A percentile compares a stretch with the other conserved stretches of the same genome.
phyloP scores from a whole-genome alignment of 2,888 invertebrate species.

The Branchipolynoe longqiensis region DNA sequence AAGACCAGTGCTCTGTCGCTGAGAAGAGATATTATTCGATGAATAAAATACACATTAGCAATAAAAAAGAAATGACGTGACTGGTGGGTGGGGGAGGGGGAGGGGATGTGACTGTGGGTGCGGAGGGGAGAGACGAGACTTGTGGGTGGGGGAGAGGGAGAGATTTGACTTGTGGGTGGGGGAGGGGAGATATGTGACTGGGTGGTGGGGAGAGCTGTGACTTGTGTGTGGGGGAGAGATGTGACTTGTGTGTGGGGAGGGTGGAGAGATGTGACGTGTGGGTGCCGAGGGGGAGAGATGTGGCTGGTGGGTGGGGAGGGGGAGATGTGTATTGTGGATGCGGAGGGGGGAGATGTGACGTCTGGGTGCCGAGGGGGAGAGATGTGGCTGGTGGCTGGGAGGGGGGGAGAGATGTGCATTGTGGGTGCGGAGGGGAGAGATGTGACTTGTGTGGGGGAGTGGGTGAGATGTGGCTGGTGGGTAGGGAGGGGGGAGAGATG shows the following conservation, averaged over 20 bases:
- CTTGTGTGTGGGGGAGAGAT: not conserved
- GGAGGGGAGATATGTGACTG: no score
- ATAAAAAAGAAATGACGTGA: no score
- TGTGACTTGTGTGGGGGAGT: not conserved
- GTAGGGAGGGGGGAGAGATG: not conserved
- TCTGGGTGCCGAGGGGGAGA: not conserved
- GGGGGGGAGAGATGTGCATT: not conserved
- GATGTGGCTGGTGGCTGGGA: not conserved
- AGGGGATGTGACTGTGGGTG: no score
- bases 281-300: not conserved
- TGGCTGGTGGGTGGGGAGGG: not conserved
- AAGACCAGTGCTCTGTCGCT: no score
- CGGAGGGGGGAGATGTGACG: not conserved
- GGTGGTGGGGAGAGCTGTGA: no score
- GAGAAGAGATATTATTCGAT: no score
- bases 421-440: not conserved
- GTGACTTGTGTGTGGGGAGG: not conserved
- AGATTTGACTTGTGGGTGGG: no score
- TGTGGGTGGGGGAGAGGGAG: no score
- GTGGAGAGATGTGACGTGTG: not conserved
- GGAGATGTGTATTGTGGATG: not conserved
- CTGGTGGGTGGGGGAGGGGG: no score
- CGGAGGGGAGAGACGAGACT: no score
- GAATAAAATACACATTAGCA: no score
- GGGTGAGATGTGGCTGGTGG: conserved; percentile 37